phyloP scores from a whole-genome alignment of 1,140 invertebrate genomes.

The Chironomus tepperi region DNA sequence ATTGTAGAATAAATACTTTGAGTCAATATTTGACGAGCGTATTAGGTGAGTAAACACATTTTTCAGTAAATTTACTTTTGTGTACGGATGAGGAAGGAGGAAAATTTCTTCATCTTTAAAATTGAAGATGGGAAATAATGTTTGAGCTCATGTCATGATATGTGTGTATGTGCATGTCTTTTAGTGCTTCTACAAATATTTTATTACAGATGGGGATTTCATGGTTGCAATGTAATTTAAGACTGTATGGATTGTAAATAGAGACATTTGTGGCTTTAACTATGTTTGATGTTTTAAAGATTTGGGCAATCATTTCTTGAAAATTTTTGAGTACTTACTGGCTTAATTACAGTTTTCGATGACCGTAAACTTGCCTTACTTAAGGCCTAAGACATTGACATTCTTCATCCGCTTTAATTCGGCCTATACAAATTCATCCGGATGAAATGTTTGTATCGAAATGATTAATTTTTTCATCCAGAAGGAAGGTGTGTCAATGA shows the following conservation, averaged over 20 bases:
- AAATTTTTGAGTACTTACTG: too few species aligned
- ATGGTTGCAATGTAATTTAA: background rate
- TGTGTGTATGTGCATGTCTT: background rate
- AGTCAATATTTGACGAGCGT: constrained; percentile 7
- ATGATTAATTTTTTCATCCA: too few species aligned
- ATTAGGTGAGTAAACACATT: background rate
- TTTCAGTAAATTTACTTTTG: constrained; percentile 14
- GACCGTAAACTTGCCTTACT: too few species aligned
- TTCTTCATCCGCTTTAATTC: too few species aligned
- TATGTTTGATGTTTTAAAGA: background rate
- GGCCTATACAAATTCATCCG: too few species aligned
- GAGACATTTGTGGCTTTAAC: background rate
- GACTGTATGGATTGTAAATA: too few species aligned
- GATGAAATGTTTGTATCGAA: too few species aligned
- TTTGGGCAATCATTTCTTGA: background rate
- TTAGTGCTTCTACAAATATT: background rate
- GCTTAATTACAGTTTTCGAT: too few species aligned
- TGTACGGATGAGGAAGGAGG: background rate
- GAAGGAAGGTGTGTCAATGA: too few species aligned
- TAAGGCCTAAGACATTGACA: too few species aligned
- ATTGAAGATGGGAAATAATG: background rate
- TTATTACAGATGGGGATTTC: background rate
- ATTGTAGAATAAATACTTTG: constrained; percentile 7
- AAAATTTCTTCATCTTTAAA: background rate
- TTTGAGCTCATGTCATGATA: background rate